Percentiles rank a stretch among this genome's conserved stretches.
These are phyloP conservation scores for Drosophila kikkawai DNA, from an alignment of 1,140 invertebrate genomes.

Conservation along the genomic window DNA sequence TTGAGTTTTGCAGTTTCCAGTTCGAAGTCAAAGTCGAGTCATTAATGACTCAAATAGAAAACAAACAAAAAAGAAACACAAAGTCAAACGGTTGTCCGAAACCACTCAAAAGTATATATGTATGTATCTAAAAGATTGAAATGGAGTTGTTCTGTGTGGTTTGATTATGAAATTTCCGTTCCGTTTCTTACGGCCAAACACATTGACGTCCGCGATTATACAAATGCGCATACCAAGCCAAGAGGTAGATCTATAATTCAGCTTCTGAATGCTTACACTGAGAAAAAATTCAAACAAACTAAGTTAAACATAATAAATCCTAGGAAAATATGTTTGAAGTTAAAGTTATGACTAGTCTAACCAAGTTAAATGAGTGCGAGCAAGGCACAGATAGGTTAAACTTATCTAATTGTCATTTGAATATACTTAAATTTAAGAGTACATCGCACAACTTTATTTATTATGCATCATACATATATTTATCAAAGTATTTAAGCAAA, in stretches of 20 bases:
- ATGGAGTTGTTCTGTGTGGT: constrained; percentile 57
- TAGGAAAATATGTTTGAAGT: too few relatives aligned
- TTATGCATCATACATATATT: too few relatives aligned
- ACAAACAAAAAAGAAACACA: constrained; percentile 13
- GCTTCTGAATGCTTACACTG: constrained; percentile 12
- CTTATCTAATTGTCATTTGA: too few relatives aligned
- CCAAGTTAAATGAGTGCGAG: too few relatives aligned
- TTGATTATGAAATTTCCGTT: constrained; percentile 80
- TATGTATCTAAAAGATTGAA: constrained; percentile 12
- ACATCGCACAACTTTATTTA: too few relatives aligned
- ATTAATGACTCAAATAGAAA: constrained; percentile 53
- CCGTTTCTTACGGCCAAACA: constrained; percentile 47
- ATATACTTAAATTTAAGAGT: too few relatives aligned
- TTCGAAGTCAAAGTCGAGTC: constrained; percentile 53
- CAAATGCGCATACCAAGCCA: constrained; percentile 41
- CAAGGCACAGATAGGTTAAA: too few relatives aligned
- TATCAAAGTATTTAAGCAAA: too few relatives aligned
- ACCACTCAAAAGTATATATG: constrained; percentile 21
- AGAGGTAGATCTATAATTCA: constrained; percentile 28
- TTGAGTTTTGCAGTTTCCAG: constrained; percentile 25
- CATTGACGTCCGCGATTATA: constrained; percentile 38
- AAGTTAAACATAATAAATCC: too few relatives aligned
- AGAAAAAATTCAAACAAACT: background rate
- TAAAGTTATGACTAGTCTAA: too few relatives aligned
- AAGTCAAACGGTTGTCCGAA: constrained; percentile 44